phyloP scores from a whole-genome alignment of 2,888 invertebrate species.

The Willowsia nigromaculata region DNA sequence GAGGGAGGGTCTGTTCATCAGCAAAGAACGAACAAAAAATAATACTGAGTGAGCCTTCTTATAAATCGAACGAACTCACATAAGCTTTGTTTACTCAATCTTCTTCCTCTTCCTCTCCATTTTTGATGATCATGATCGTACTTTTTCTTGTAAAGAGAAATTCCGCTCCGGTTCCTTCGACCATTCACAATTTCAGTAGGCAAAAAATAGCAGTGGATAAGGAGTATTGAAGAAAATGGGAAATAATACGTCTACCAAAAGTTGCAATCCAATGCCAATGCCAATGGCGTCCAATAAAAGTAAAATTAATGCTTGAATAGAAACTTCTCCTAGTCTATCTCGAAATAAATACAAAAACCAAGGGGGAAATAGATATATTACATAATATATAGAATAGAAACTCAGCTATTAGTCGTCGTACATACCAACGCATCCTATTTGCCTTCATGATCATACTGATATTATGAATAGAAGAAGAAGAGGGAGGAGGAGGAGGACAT shows the following conservation, averaged over 20 bases:
- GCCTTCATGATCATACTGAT: not conserved
- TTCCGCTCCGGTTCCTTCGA: no score
- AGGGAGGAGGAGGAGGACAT: constrained; percentile 31
- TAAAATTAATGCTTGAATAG: constrained; percentile 12
- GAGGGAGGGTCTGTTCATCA: not conserved
- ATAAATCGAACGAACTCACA: not conserved
- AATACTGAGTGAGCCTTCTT: not conserved
- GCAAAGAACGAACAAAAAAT: not conserved
- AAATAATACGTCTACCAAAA: no score
- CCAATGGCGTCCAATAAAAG: constrained; percentile 28
- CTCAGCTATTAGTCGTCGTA: not conserved
- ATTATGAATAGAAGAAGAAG: not conserved
- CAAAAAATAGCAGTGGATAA: no score
- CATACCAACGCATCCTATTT: not conserved
- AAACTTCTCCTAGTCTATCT: not conserved
- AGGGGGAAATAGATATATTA: not conserved
- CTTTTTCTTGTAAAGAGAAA: no score
- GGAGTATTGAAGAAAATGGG: no score
- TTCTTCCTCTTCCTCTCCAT: not conserved
- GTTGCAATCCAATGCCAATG: constrained; percentile 13
- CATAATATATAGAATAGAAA: not conserved
- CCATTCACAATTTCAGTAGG: not conserved
- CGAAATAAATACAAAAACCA: not conserved
- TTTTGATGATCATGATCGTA: no score
- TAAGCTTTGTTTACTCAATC: not conserved